phyloP scores from a whole-genome alignment of 2,113 vertebrate species.

The Aix galericulata region DNA sequence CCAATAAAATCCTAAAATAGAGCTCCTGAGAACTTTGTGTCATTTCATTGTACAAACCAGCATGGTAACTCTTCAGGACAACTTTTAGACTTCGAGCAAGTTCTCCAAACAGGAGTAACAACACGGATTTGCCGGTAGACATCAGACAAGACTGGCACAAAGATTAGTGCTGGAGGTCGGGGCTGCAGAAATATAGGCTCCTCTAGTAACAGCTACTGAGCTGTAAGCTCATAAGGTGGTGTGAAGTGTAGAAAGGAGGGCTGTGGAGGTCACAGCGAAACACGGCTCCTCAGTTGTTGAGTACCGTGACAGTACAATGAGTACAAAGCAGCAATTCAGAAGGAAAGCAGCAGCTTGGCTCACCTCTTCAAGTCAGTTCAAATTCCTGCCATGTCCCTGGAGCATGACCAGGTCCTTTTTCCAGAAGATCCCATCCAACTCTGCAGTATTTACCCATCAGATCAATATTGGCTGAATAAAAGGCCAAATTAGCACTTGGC shows the following conservation, averaged over 20 bases:
- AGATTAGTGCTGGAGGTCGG: background rate
- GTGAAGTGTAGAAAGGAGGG: background rate
- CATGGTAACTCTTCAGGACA: background rate
- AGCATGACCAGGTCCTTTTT: background rate
- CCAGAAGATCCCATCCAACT: background rate
- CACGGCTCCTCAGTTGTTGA: background rate
- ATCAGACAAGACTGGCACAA: background rate
- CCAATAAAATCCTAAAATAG: background rate
- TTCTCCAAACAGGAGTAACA: background rate
- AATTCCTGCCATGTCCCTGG: background rate
- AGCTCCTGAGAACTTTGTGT: background rate
- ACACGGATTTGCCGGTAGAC: background rate
- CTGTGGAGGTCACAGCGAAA: background rate
- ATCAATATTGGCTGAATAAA: background rate
- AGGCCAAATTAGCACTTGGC: background rate
- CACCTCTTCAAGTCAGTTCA: background rate
- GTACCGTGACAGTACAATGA: background rate
- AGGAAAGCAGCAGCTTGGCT: background rate
- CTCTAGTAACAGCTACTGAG: background rate
- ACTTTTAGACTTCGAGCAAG: background rate
- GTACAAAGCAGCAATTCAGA: background rate
- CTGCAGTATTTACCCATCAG: background rate
- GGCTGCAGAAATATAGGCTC: background rate
- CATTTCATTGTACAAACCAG: background rate
- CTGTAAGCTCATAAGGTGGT: background rate